Conservation (phyloP, 2,113 vertebrate genomes). For the Rhineura floridana region DNA sequence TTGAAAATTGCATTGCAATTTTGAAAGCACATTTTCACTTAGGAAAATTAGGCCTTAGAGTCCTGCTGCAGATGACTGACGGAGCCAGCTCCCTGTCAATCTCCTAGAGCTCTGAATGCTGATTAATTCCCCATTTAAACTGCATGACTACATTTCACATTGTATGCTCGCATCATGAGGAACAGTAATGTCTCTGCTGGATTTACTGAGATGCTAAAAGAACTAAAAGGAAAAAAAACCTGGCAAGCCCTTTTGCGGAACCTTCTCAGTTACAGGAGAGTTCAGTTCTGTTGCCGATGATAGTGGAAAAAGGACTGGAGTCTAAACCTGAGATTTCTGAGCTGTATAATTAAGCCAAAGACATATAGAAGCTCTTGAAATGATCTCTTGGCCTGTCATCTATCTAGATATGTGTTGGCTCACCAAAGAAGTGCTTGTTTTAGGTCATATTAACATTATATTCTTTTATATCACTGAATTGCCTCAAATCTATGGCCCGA, state of each 20-base stretch:
- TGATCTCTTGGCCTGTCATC: not conserved
- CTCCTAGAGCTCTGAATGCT: slow-evolving; percentile 59
- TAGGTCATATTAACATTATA: not conserved
- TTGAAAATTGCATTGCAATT: slow-evolving; percentile 72
- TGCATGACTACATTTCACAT: slow-evolving; percentile 61
- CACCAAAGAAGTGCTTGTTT: not conserved
- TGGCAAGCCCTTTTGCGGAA: slow-evolving; percentile 18
- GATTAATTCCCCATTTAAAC: slow-evolving; percentile 66
- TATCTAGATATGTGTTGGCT: not conserved
- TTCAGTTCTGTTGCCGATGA: not conserved
- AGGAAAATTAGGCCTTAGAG: slow-evolving; percentile 71
- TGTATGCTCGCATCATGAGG: slow-evolving; percentile 60
- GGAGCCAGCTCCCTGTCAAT: slow-evolving; percentile 64
- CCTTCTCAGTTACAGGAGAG: slow-evolving; percentile 11
- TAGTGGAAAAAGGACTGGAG: not conserved
- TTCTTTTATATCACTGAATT: not conserved
- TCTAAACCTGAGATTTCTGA: not conserved
- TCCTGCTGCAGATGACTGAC: slow-evolving; percentile 67
- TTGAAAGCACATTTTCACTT: slow-evolving; percentile 72
- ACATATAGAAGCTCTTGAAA: not conserved
- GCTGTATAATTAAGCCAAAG: not conserved
- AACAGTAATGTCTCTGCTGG: slow-evolving; percentile 42
- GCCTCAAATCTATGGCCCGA: not conserved
- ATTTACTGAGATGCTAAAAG: slow-evolving; percentile 38
- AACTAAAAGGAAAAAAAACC: not conserved